A percentile compares a stretch with the other conserved stretches of the same genome.
phyloP scores from a whole-genome alignment of 1,140 invertebrate species.

The Subanguina moxae region DNA sequence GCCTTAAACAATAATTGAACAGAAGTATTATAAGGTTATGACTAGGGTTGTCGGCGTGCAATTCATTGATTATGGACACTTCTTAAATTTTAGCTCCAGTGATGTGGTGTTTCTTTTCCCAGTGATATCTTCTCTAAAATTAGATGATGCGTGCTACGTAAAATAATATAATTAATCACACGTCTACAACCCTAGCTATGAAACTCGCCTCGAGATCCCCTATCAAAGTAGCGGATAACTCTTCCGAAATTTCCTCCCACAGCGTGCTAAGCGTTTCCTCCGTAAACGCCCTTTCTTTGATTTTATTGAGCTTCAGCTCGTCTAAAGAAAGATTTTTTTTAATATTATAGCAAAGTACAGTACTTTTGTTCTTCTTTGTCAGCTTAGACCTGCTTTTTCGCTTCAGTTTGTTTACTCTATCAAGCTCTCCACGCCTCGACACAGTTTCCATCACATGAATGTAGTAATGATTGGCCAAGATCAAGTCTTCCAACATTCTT shows the following conservation, averaged over 20 bases:
- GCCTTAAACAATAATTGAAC: slow-evolving; percentile 6
- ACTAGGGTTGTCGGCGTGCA: too few species aligned
- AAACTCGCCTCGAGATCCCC: slow-evolving; percentile 4
- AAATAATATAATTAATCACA: too few species aligned
- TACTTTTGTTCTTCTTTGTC: slow-evolving; percentile 14
- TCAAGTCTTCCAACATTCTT: slow-evolving; percentile 41
- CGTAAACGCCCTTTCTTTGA: slow-evolving; percentile 5
- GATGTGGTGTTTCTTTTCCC: too few species aligned
- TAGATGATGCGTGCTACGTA: too few species aligned
- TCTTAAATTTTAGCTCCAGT: too few species aligned
- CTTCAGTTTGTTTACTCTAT: slow-evolving; percentile 32
- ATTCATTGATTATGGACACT: too few species aligned
- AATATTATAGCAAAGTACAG: neutral
- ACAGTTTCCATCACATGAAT: slow-evolving; percentile 37
- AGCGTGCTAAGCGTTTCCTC: slow-evolving; percentile 13
- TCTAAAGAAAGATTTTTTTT: neutral
- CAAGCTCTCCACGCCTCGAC: slow-evolving; percentile 21
- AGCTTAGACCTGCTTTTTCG: slow-evolving; percentile 19
- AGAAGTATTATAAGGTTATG: too few species aligned
- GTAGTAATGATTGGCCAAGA: slow-evolving; percentile 43
- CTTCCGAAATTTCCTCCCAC: slow-evolving; percentile 24
- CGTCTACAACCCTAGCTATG: too few species aligned
- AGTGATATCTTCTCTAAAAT: too few species aligned
- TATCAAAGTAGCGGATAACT: slow-evolving; percentile 28
- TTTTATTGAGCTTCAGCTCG: slow-evolving; percentile 5